phyloP scores from a whole-genome alignment of 23 tunicate genomes.

The Oikopleura dioica region DNA sequence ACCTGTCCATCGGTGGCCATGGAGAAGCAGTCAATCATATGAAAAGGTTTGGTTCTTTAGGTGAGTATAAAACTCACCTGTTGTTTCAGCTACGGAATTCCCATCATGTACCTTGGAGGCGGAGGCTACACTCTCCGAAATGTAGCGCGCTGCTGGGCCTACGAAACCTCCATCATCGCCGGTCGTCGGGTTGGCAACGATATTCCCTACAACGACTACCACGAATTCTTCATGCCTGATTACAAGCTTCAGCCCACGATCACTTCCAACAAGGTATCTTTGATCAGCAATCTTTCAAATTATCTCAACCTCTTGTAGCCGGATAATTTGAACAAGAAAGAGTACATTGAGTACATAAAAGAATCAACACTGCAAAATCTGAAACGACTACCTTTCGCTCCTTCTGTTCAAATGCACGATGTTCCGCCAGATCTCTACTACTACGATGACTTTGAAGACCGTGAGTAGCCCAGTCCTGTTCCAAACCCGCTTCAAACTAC shows the following conservation, averaged over 20 bases:
- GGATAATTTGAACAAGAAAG: slow-evolving; percentile 9
- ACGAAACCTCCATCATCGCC: slow-evolving; percentile 91
- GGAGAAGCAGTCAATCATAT: slow-evolving; percentile 83
- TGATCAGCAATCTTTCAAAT: too few relatives aligned
- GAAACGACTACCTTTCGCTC: slow-evolving; percentile 52
- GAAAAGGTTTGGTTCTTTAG: too few relatives aligned
- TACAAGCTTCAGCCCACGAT: slow-evolving; percentile 74
- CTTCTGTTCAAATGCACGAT: slow-evolving; percentile 97
- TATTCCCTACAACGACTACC: slow-evolving; percentile 71
- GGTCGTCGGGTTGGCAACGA: slow-evolving; percentile 59
- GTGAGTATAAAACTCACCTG: too few relatives aligned
- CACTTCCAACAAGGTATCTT: neutral
- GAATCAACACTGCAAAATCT: slow-evolving; percentile 48
- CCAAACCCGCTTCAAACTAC: too few relatives aligned
- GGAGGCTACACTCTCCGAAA: slow-evolving; percentile 95
- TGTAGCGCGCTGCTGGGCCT: slow-evolving; percentile 99
- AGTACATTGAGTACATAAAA: slow-evolving; percentile 43
- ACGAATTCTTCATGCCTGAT: slow-evolving; percentile 94
- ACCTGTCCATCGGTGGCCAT: slow-evolving; percentile 89
- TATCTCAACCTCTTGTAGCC: too few relatives aligned
- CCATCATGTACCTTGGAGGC: slow-evolving; percentile 88
- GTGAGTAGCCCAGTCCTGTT: slow-evolving; percentile 16
- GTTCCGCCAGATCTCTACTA: slow-evolving; percentile 90
- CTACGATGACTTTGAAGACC: slow-evolving; percentile 55
- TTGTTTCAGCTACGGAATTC: slow-evolving; percentile 76